Evolutionary conservation across 2,888 invertebrate genomes (phyloP).

Genomic region (Sinotaia quadrata): DNA sequence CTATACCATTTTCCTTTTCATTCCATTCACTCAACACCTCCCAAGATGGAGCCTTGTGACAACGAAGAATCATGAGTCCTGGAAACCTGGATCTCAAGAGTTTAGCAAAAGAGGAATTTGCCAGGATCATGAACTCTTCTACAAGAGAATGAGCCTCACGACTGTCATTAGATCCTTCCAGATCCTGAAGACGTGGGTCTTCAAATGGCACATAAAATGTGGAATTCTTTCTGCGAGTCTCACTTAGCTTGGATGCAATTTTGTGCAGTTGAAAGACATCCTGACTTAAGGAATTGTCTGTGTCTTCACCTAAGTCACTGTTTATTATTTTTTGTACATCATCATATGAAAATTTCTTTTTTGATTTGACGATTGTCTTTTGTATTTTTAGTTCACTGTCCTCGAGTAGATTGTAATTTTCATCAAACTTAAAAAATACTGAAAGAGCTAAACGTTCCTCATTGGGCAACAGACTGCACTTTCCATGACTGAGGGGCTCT

Average conservation of each 20-base stretch:
- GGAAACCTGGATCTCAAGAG: constrained; percentile 22
- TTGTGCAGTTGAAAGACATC: constrained; percentile 29
- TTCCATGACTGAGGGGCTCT: constrained; percentile 43
- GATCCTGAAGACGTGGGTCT: constrained; percentile 22
- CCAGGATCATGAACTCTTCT: constrained; percentile 43
- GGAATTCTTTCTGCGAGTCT: constrained; percentile 32
- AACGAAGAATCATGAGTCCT: constrained; percentile 36
- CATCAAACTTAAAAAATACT: constrained; percentile 43
- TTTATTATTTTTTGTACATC: constrained; percentile 46
- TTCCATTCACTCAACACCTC: constrained; percentile 33
- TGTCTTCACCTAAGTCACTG: background rate
- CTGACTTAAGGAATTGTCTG: background rate
- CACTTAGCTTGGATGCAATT: constrained; percentile 31
- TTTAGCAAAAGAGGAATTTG: constrained; percentile 38
- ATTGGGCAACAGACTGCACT: constrained; percentile 47
- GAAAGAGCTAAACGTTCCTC: constrained; percentile 46
- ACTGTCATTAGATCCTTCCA: constrained; percentile 12
- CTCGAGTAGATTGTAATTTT: constrained; percentile 35
- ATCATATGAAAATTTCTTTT: constrained; percentile 41
- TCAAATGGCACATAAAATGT: constrained; percentile 31
- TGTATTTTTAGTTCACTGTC: constrained; percentile 11
- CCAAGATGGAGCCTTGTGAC: constrained; percentile 35
- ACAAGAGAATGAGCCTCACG: constrained; percentile 38
- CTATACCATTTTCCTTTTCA: constrained; percentile 22
- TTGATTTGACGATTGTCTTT: constrained; percentile 40